These are phyloP conservation scores for Scrobipalpa costella DNA, from an alignment of 2,888 invertebrate genomes.

Conservation along the genomic window DNA sequence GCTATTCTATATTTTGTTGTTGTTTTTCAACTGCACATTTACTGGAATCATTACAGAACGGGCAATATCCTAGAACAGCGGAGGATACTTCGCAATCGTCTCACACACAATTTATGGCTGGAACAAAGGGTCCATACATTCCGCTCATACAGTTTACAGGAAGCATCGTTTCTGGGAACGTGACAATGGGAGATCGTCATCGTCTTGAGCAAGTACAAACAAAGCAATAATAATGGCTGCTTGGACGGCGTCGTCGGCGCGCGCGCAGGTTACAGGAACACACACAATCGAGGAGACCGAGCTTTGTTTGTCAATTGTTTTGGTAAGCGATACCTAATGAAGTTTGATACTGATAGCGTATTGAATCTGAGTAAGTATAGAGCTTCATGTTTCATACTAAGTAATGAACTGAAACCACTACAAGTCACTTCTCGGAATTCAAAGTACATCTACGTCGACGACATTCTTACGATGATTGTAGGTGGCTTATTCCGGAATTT, in stretches of 20 bases:
- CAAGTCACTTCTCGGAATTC: too few species aligned
- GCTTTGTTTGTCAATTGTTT: slow-evolving; percentile 3
- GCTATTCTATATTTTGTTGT: too few species aligned
- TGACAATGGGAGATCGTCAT: slow-evolving; percentile 24
- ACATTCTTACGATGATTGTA: too few species aligned
- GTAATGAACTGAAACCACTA: too few species aligned
- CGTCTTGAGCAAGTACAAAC: slow-evolving; percentile 1
- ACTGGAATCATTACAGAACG: not conserved
- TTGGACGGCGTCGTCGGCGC: not conserved
- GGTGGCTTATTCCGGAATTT: too few species aligned
- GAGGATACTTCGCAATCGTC: slow-evolving; percentile 2
- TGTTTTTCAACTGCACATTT: not conserved
- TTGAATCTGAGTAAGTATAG: too few species aligned
- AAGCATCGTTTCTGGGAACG: slow-evolving; percentile 18
- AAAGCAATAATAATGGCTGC: slow-evolving; percentile 8
- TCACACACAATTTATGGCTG: not conserved
- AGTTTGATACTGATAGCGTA: too few species aligned
- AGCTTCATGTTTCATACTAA: too few species aligned
- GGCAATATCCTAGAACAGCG: not conserved
- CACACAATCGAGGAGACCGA: not conserved
- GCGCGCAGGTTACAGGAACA: not conserved
- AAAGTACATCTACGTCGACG: too few species aligned
- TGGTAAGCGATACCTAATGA: not conserved
- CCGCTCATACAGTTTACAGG: slow-evolving; percentile 21
- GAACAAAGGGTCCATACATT: slow-evolving; percentile 11